Conservation (phyloP, 2,113 vertebrate species). For the Semicossyphus pulcher region DNA sequence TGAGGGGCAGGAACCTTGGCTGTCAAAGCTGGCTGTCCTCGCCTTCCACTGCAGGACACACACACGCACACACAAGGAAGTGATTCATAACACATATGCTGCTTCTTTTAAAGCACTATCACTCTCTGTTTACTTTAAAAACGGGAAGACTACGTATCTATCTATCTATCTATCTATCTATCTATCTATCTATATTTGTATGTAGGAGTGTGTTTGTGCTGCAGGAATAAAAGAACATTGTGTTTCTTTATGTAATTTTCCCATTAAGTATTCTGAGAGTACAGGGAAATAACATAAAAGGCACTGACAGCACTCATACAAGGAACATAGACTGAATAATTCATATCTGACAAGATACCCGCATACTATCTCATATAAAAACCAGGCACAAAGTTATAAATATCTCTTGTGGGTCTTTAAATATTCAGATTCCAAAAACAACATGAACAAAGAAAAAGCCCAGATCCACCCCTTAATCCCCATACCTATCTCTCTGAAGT, state of each 20-base stretch:
- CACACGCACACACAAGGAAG: constrained; percentile 58
- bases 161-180: background rate
- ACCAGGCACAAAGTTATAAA: background rate
- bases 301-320: background rate
- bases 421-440: background rate
- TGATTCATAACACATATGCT: constrained; percentile 41
- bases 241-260: background rate
- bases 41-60: constrained; percentile 92
- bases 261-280: background rate
- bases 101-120: background rate
- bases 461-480: background rate
- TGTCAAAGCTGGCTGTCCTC: constrained; percentile 96
- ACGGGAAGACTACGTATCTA: background rate
- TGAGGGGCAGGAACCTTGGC: constrained; percentile 95
- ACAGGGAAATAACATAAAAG: background rate
- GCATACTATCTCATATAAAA: background rate
- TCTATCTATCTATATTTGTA: background rate
- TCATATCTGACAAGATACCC: background rate
- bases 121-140: background rate
- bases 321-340: background rate
- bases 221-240: background rate
- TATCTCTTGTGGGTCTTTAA: background rate
- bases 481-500: too few relatives aligned
- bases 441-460: background rate
- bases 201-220: background rate